These are phyloP conservation scores for Pao palembangensis DNA, from an alignment of 2,113 vertebrate genomes.

Conservation along the genomic window DNA sequence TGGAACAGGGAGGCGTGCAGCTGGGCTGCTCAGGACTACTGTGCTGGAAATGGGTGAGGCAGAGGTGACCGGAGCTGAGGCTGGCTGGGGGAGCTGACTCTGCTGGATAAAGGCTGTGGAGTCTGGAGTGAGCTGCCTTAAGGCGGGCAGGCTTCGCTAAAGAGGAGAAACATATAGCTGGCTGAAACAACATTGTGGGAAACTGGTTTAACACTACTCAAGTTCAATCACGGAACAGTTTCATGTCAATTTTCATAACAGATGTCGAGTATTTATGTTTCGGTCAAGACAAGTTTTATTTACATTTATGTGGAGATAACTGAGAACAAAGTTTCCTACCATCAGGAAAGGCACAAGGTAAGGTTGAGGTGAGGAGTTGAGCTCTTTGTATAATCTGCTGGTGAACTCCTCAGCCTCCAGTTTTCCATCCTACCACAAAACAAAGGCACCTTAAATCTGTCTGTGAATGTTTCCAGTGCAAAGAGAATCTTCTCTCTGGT, in stretches of 20 bases:
- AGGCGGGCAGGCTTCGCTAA: slow-evolving; percentile 94
- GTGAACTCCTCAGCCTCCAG: slow-evolving; percentile 98
- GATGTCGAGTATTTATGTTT: not conserved
- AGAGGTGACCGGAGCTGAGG: slow-evolving; percentile 76
- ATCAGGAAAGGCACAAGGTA: slow-evolving; percentile 99
- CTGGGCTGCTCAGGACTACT: slow-evolving; percentile 55
- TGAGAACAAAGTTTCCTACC: slow-evolving; percentile 67
- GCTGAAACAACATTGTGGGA: not conserved
- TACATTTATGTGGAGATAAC: not conserved
- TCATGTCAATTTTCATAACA: not conserved
- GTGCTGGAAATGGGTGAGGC: slow-evolving; percentile 55
- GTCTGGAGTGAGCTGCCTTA: slow-evolving; percentile 95
- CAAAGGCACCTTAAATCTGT: not conserved
- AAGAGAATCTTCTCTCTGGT: not conserved
- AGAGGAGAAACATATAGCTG: slow-evolving; percentile 11
- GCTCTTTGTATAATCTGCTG: slow-evolving; percentile 92
- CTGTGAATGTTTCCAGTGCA: not conserved
- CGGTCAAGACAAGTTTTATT: not conserved
- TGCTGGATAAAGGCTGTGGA: slow-evolving; percentile 95
- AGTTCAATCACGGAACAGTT: too few species aligned
- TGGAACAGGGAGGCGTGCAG: slow-evolving; percentile 60
- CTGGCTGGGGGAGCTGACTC: slow-evolving; percentile 84
- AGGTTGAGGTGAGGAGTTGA: slow-evolving; percentile 97
- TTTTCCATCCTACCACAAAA: slow-evolving; percentile 82
- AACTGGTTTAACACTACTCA: too few species aligned